phyloP scores from a whole-genome alignment of 2,797 vertebrate species.

The Australoheros facetus region DNA sequence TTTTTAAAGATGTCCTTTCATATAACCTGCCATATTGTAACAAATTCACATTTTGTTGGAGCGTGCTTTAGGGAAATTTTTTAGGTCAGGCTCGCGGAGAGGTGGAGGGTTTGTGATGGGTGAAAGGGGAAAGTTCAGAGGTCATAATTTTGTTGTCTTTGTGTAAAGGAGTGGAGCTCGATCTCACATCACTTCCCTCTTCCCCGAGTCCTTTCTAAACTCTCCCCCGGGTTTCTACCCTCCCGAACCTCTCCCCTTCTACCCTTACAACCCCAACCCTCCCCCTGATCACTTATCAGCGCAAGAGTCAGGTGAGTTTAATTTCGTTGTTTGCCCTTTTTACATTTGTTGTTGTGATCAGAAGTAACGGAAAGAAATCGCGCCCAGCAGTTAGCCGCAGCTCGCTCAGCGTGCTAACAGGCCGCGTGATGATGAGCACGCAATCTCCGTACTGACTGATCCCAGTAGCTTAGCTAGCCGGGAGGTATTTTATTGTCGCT shows the following conservation, averaged over 20 bases:
- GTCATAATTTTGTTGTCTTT: conserved; percentile 82
- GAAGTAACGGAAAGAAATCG: conserved; percentile 69
- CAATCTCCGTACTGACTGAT: conserved; percentile 28
- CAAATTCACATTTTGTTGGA: neutral
- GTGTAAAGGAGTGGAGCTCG: conserved; percentile 82
- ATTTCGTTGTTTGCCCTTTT: neutral
- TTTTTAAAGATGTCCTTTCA: neutral
- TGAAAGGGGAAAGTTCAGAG: conserved; percentile 80
- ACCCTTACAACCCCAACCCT: conserved; percentile 84
- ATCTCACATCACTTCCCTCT: conserved; percentile 83
- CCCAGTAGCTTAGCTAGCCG: conserved; percentile 9
- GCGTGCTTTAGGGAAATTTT: neutral
- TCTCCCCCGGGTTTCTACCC: conserved; percentile 85
- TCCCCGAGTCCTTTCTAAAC: conserved; percentile 85
- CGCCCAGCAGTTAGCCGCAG: conserved; percentile 55
- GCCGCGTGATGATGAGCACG: conserved; percentile 72
- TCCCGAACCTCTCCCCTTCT: conserved; percentile 85
- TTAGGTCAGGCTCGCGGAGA: conserved; percentile 1
- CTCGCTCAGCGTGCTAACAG: conserved; percentile 67
- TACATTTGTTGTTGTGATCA: conserved; percentile 32
- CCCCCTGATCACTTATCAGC: conserved; percentile 69
- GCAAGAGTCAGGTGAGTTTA: conserved; percentile 71
- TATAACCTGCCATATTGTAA: neutral
- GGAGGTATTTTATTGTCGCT: neutral
- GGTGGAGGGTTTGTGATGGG: conserved; percentile 39